Conservation (phyloP, 2,113 vertebrate genomes). For the Dunckerocampus dactyliophorus region DNA sequence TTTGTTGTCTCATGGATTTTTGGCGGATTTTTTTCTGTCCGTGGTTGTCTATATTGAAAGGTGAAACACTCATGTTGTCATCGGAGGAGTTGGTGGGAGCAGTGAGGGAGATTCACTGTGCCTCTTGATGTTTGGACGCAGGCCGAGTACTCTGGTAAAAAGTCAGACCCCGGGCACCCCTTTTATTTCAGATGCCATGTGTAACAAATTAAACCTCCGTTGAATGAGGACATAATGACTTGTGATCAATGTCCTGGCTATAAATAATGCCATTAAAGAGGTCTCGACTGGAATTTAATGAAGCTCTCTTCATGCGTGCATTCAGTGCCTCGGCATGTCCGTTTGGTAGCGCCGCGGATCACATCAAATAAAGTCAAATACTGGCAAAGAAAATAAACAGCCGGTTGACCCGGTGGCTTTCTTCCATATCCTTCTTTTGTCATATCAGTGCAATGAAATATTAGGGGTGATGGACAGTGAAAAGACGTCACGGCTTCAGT, state of each 20-base stretch:
- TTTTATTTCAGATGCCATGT: conserved; percentile 36
- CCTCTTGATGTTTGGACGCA: conserved; percentile 46
- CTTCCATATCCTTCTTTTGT: conserved; percentile 1
- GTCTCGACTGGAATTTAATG: conserved; percentile 37
- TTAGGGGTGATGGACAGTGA: not conserved
- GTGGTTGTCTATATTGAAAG: not conserved
- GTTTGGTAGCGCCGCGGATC: conserved; percentile 1
- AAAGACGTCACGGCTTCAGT: no score
- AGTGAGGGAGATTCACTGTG: conserved; percentile 16
- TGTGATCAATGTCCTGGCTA: conserved; percentile 48
- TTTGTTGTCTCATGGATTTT: not conserved
- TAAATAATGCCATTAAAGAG: conserved; percentile 26
- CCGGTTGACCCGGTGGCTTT: conserved; percentile 7
- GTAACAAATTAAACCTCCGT: conserved; percentile 37
- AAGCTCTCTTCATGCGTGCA: conserved; percentile 7
- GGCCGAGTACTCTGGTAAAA: conserved; percentile 42
- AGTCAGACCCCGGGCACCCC: conserved; percentile 41
- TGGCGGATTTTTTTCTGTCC: not conserved
- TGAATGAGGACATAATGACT: conserved; percentile 49
- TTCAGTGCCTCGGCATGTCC: conserved; percentile 4
- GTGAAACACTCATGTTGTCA: conserved; percentile 28
- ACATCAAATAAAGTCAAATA: not conserved
- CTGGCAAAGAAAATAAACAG: conserved; percentile 12
- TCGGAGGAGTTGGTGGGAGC: conserved; percentile 6
- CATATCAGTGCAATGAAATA: no score